Evolutionary conservation across 2,888 invertebrate species (phyloP).

Genomic region (Drosophila antonietae): DNA sequence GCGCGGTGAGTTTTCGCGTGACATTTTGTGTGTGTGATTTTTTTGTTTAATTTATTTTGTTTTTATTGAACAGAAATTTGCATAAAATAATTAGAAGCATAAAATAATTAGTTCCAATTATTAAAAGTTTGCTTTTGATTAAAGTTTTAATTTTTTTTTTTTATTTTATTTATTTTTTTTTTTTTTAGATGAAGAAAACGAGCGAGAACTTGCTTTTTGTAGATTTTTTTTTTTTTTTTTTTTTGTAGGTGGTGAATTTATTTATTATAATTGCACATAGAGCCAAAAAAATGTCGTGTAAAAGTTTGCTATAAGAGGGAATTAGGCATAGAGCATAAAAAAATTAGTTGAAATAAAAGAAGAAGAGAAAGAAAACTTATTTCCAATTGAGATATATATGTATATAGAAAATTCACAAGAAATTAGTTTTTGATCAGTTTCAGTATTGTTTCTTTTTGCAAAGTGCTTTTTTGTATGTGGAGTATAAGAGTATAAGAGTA

Average conservation of each 20-base stretch:
- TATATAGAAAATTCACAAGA: conserved; percentile 29
- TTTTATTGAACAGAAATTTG: conserved; percentile 61
- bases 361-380: conserved; percentile 12
- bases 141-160: conserved; percentile 8
- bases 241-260: conserved; percentile 61
- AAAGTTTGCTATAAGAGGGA: conserved; percentile 67
- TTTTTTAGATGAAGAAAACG: conserved; percentile 73
- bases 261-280: conserved; percentile 73
- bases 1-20: conserved; percentile 84
- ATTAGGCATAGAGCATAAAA: conserved; percentile 59
- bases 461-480: conserved; percentile 7
- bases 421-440: conserved; percentile 13
- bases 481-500: conserved; percentile 12
- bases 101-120: conserved; percentile 77
- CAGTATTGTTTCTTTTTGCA: not conserved
- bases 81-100: conserved; percentile 79
- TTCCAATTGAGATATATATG: not conserved
- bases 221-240: conserved; percentile 19
- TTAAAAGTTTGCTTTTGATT: conserved; percentile 27
- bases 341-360: conserved; percentile 53
- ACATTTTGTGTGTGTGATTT: conserved; percentile 62
- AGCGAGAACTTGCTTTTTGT: conserved; percentile 69
- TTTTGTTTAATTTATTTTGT: conserved; percentile 24
- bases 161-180: conserved; percentile 21
- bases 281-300: conserved; percentile 74